A percentile compares a stretch with the other conserved stretches of the same genome.
phyloP scores from a whole-genome alignment of 2,888 invertebrate species.

The Eledona agricola region DNA sequence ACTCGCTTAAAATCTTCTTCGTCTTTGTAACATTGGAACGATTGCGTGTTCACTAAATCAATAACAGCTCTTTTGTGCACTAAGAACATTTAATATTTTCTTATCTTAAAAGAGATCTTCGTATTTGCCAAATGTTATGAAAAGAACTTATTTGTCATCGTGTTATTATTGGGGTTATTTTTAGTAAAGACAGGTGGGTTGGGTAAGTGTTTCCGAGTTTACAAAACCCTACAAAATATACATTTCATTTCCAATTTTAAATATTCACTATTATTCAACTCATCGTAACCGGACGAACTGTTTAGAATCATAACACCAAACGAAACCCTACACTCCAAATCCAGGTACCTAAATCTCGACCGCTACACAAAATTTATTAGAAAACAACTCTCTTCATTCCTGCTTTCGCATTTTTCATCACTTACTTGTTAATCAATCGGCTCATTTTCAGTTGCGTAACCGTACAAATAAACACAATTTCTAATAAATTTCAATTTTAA shows the following conservation, averaged over 20 bases:
- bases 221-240: slow-evolving; percentile 40
- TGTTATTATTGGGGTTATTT: slow-evolving; percentile 42
- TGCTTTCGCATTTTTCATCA: too few species aligned
- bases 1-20: slow-evolving; percentile 32
- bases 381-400: too few species aligned
- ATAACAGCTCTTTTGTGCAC: slow-evolving; percentile 31
- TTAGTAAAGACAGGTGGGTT: slow-evolving; percentile 41
- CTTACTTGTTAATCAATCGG: background rate
- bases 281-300: slow-evolving; percentile 24
- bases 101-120: slow-evolving; percentile 44
- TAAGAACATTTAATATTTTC: slow-evolving; percentile 42
- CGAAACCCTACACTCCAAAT: slow-evolving; percentile 5
- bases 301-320: slow-evolving; percentile 25
- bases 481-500: background rate
- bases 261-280: slow-evolving; percentile 27
- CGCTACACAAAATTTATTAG: background rate
- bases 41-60: slow-evolving; percentile 34
- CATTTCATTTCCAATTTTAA: slow-evolving; percentile 34
- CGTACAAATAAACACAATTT: background rate
- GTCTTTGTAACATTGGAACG: slow-evolving; percentile 32
- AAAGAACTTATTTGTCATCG: slow-evolving; percentile 47
- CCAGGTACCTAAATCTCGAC: slow-evolving; percentile 27
- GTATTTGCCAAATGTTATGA: slow-evolving; percentile 48
- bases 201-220: slow-evolving; percentile 38
- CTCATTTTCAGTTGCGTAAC: too few species aligned